Conservation (phyloP, 2,113 vertebrate genomes). For the Orcinus orca region DNA sequence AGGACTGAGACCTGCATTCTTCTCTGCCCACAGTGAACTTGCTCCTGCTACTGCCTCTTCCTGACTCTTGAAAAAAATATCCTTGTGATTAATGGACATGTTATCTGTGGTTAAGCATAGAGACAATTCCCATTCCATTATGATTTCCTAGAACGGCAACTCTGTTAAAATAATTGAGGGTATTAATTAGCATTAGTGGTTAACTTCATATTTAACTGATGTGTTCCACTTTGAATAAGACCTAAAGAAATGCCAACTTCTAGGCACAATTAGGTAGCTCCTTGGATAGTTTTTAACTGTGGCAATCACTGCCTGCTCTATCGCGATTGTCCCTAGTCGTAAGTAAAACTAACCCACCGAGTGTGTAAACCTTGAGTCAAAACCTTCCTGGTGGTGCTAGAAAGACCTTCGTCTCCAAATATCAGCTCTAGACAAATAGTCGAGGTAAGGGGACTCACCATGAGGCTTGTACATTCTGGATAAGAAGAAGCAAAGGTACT, state of each 20-base stretch:
- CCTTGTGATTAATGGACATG: slow-evolving; percentile 13
- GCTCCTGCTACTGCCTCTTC: background rate
- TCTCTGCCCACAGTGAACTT: background rate
- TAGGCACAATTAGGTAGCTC: background rate
- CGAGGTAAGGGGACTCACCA: background rate
- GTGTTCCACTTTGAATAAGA: background rate
- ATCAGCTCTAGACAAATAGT: background rate
- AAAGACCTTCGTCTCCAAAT: background rate
- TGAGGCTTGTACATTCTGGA: background rate
- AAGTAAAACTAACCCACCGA: background rate
- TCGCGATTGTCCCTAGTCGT: background rate
- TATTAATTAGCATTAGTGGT: slow-evolving; percentile 34
- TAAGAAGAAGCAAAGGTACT: background rate
- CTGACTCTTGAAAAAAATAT: background rate
- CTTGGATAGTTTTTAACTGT: background rate
- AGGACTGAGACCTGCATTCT: background rate
- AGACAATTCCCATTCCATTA: slow-evolving; percentile 26
- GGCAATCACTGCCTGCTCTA: background rate
- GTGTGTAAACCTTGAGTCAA: background rate
- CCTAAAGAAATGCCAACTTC: slow-evolving; percentile 20
- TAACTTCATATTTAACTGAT: slow-evolving; percentile 27
- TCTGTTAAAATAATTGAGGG: slow-evolving; percentile 45
- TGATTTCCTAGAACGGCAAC: slow-evolving; percentile 47
- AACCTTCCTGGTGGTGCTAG: background rate
- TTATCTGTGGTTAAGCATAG: slow-evolving; percentile 34